Base-by-base conservation (phyloP, 2,888 invertebrate genomes). In the Brachyptera risi region DNA sequence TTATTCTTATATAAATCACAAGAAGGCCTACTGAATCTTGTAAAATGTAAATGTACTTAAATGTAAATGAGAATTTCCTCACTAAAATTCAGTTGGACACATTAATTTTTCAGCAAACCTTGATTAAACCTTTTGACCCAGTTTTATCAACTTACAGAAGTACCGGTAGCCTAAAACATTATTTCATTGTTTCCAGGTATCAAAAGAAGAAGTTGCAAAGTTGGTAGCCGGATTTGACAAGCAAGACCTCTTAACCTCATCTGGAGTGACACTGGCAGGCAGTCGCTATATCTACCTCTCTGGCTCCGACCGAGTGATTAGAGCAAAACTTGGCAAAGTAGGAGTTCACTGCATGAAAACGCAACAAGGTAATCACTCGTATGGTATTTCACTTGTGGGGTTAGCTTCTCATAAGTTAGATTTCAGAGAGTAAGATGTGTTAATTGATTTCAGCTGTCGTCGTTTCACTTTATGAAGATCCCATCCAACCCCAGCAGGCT, bases 311-410 rank as follows among this genome's bases (percentile, higher is more conserved):
- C 88, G 89, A 77, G 92, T 94, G 74, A 89, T 94, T 79, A 88
- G 93, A 81, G 92, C 92, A 78, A 94, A 93, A 81, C 84, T 92
- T 73, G 92, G 92, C 78, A 92, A 92, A 82, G 89, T 90, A 76
- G 94, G 94, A 74, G 90, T 93, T 70, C 94, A 94, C 78, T 93
- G 92, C 89, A 92, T 94, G 92, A 94, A 93, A 83, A 94, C 94
- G 79, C 85, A 87, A 81, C 93, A 94, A 87, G 89, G 90, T 90
- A 78, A 78, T 69, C 2, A 44, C 7, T 4, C 44, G 49, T 3
- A 23, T 24, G 13, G n/a, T n/a, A 2, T 24, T 15, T 13, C 2
- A 47, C n/a, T n/a, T n/a, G n/a, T n/a, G n/a, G n/a, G n/a, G n/a
- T n/a, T n/a, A n/a, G n/a, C n/a, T n/a, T n/a, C n/a, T n/a, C n/a